phyloP scores from a whole-genome alignment of 2,113 vertebrate species.

The Sander lucioperca region DNA sequence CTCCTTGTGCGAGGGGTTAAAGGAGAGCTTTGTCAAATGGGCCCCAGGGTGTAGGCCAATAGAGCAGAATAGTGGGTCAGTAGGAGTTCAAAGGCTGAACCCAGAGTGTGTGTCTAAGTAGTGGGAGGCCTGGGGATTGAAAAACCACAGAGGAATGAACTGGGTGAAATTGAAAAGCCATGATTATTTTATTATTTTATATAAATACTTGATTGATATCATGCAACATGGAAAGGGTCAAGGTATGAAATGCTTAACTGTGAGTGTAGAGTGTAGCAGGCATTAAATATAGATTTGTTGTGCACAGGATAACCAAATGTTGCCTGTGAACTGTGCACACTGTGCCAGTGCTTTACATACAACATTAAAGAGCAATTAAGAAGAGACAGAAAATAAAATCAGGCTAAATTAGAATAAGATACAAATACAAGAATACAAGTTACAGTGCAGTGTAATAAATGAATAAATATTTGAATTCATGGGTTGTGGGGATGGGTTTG shows the following conservation, averaged over 20 bases:
- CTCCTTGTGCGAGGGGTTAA: slow-evolving; percentile 10
- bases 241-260: not conserved
- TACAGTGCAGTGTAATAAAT: no score
- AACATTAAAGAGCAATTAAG: no score
- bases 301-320: no score
- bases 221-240: not conserved
- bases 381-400: no score
- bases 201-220: not conserved
- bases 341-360: no score
- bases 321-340: no score
- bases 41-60: slow-evolving; percentile 33
- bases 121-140: not conserved
- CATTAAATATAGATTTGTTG: not conserved
- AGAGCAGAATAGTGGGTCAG: slow-evolving; percentile 26
- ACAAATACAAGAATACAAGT: no score
- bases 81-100: slow-evolving; percentile 21
- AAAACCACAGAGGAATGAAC: not conserved
- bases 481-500: no score
- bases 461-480: no score
- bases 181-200: not conserved
- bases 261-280: not conserved
- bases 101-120: not conserved
- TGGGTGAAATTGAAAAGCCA: not conserved
- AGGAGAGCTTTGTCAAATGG: slow-evolving; percentile 18
- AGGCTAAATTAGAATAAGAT: no score